Evolutionary conservation across 2,113 vertebrate species (phyloP).

Genomic region (Isurus oxyrinchus): DNA sequence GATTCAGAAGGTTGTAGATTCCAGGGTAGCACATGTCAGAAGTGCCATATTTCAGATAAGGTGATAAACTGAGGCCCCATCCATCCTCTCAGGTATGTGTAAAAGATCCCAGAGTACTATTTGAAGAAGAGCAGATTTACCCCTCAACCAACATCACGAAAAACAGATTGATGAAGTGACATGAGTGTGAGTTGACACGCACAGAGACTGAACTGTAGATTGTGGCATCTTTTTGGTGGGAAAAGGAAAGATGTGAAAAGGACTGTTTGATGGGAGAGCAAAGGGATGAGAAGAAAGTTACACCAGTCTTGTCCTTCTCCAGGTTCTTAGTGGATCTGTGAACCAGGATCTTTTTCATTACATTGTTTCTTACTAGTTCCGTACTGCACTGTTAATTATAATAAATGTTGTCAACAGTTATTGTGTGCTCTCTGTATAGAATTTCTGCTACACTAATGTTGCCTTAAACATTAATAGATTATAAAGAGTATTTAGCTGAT

Average conservation of each 20-base stretch:
- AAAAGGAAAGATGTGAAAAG: neutral
- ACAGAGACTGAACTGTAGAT: neutral
- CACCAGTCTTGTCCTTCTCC: neutral
- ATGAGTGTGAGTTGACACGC: neutral
- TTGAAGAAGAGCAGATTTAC: neutral
- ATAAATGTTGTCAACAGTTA: neutral
- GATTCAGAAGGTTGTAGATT: neutral
- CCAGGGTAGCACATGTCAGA: neutral
- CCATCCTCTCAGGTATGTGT: neutral
- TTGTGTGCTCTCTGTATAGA: neutral
- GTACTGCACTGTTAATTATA: neutral
- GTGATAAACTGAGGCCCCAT: neutral
- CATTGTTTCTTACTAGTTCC: neutral
- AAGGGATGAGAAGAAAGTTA: neutral
- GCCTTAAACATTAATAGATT: neutral
- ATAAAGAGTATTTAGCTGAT: neutral
- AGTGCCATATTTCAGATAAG: neutral
- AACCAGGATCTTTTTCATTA: neutral
- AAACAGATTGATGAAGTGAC: neutral
- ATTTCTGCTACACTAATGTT: neutral
- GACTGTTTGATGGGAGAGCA: neutral
- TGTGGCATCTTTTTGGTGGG: neutral
- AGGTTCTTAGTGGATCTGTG: neutral
- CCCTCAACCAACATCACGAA: neutral
- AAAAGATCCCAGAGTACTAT: neutral